Conservation (phyloP, 2,797 vertebrate genomes). For the Thripadectes ignobilis region DNA sequence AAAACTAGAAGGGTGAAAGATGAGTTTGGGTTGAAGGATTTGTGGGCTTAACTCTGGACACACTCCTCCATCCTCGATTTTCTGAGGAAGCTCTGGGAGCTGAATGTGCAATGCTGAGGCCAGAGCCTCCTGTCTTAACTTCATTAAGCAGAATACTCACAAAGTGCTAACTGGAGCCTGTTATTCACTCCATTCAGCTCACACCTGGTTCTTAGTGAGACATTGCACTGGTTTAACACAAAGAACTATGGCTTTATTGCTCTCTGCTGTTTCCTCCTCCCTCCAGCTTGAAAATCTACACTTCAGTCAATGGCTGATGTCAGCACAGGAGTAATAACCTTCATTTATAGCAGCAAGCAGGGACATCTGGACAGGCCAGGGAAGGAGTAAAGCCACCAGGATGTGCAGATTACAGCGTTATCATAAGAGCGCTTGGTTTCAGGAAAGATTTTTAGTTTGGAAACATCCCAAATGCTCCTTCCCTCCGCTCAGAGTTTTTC, state of each 20-base stretch:
- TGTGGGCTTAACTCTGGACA: neutral
- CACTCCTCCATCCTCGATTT: neutral
- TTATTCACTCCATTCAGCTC: slow-evolving; percentile 56
- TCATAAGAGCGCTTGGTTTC: neutral
- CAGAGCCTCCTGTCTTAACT: neutral
- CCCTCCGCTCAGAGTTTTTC: neutral
- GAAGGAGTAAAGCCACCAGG: slow-evolving; percentile 30
- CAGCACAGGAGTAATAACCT: slow-evolving; percentile 68
- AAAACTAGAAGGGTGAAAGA: neutral
- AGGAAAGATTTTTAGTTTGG: neutral
- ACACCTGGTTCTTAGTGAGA: slow-evolving; percentile 69
- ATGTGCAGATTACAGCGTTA: slow-evolving; percentile 49
- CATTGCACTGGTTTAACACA: slow-evolving; percentile 50
- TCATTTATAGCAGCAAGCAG: slow-evolving; percentile 58
- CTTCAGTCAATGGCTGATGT: slow-evolving; percentile 71
- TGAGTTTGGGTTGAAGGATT: neutral
- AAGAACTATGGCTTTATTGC: slow-evolving; percentile 68
- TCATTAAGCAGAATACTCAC: slow-evolving; percentile 2
- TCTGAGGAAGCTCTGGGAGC: neutral
- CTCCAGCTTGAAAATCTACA: slow-evolving; percentile 63
- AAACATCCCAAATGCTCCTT: neutral
- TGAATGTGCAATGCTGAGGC: neutral
- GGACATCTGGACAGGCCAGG: slow-evolving; percentile 70
- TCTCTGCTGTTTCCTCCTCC: slow-evolving; percentile 61
- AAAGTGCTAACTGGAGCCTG: slow-evolving; percentile 2